A percentile compares a stretch with the other conserved stretches of the same genome.
Evolutionary conservation across 1,140 invertebrate species (phyloP).

Genomic region (Prorops nasuta): DNA sequence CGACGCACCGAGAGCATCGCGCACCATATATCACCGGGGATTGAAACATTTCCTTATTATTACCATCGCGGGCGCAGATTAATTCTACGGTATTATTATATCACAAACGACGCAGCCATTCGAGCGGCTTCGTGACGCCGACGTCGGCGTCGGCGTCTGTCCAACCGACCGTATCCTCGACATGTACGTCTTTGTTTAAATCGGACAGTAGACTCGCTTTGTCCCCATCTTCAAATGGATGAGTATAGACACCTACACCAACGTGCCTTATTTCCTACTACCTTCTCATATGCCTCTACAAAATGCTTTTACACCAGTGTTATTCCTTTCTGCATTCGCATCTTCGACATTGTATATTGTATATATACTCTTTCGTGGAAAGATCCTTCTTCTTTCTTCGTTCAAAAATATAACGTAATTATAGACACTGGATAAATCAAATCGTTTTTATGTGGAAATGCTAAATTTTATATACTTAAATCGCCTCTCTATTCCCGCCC

Average conservation of each 20-base stretch:
- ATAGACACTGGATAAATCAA: no score
- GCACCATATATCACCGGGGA: slow-evolving; percentile 55
- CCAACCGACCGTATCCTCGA: background rate
- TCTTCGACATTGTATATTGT: background rate
- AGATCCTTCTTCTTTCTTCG: no score
- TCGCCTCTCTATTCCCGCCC: no score
- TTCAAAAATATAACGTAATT: no score
- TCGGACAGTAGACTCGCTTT: slow-evolving; percentile 27
- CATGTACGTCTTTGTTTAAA: slow-evolving; percentile 45
- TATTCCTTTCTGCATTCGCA: no score
- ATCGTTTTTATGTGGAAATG: no score
- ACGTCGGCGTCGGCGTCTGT: background rate
- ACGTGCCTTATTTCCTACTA: no score
- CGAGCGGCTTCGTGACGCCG: slow-evolving; percentile 10
- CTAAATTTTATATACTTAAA: no score
- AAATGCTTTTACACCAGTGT: no score
- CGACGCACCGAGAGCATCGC: slow-evolving; percentile 20
- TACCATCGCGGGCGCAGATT: slow-evolving; percentile 55
- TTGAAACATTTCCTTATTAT: slow-evolving; percentile 59
- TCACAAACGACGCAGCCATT: slow-evolving; percentile 22
- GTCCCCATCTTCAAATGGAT: slow-evolving; percentile 7
- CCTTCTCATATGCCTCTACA: no score
- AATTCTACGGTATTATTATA: slow-evolving; percentile 45
- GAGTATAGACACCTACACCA: no score
- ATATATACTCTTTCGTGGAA: no score